Conservation (phyloP, 1,140 invertebrate species). For the Danaus melanippus region DNA sequence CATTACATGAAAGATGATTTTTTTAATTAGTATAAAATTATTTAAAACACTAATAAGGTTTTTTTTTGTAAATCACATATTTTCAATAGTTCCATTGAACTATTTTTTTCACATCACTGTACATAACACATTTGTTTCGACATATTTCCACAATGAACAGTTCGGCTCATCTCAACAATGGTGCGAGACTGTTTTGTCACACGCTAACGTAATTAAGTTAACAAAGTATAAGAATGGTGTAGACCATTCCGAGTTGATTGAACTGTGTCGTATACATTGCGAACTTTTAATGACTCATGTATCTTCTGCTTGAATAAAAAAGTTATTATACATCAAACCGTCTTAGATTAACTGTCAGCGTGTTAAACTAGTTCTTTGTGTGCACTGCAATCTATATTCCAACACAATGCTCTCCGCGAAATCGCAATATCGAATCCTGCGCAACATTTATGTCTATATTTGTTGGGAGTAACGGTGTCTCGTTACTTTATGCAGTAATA, state of each 20-base stretch:
- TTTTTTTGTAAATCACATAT: too few species aligned
- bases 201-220: slow-evolving; percentile 55
- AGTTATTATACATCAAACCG: too few species aligned
- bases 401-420: slow-evolving; percentile 26
- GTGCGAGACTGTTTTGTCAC: slow-evolving; percentile 41
- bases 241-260: slow-evolving; percentile 30
- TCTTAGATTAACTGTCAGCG: too few species aligned
- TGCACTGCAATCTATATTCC: slow-evolving; percentile 18
- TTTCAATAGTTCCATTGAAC: too few species aligned
- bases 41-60: too few species aligned
- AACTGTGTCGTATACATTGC: slow-evolving; percentile 15
- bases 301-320: too few species aligned
- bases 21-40: too few species aligned
- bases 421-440: slow-evolving; percentile 27
- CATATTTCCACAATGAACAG: slow-evolving; percentile 33
- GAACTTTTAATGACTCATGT: too few species aligned
- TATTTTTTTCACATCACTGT: too few species aligned
- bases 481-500: slow-evolving; percentile 27
- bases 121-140: too few species aligned
- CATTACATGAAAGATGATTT: too few species aligned
- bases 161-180: slow-evolving; percentile 51
- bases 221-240: slow-evolving; percentile 47
- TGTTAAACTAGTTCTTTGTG: slow-evolving; percentile 2
- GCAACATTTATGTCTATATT: slow-evolving; percentile 32
- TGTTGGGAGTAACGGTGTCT: slow-evolving; percentile 36